These are phyloP conservation scores for Drosophila melanogaster DNA, from an alignment of 1,140 invertebrate species.

Conservation along the genomic window Release_6_plus_ISO1_MT NC_004354.4:11430001-11430500, in stretches of 20 bases:
- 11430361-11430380: background rate
- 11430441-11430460: slow-evolving; percentile 9
- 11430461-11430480: background rate
- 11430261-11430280: too few relatives aligned
- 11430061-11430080: slow-evolving; percentile 21
- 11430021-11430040: slow-evolving; percentile 30
- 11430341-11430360: background rate
- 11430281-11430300: background rate
- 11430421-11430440: background rate
- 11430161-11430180: slow-evolving; percentile 69
- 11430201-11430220: background rate
- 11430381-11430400: background rate
- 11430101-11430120: slow-evolving; percentile 79
- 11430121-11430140: slow-evolving; percentile 61
- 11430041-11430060: slow-evolving; percentile 40
- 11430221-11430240: too few relatives aligned
- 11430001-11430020: slow-evolving; percentile 9
- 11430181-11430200: slow-evolving; percentile 26
- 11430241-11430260: too few relatives aligned
- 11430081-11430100: slow-evolving; percentile 44
- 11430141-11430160: slow-evolving; percentile 75
- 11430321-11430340: background rate
- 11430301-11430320: background rate
- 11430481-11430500: background rate
- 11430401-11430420: background rate